phyloP scores from a whole-genome alignment of 2,888 invertebrate genomes.

The Eulithis testata region DNA sequence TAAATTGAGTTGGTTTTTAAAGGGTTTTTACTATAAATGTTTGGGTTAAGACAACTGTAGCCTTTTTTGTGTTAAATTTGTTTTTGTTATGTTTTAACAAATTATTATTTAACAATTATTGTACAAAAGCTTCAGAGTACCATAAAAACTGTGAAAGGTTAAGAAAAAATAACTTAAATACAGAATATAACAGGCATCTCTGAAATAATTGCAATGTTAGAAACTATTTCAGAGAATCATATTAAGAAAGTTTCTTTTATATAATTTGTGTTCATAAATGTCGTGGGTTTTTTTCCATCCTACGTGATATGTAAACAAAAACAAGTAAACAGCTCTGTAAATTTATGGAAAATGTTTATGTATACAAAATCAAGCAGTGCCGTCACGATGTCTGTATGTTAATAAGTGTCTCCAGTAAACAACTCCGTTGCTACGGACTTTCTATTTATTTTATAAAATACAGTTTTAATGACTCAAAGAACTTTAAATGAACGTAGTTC shows the following conservation, averaged over 20 bases:
- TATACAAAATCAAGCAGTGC: slow-evolving; percentile 15
- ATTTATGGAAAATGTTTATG: slow-evolving; percentile 14
- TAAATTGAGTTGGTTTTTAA: slow-evolving; percentile 11
- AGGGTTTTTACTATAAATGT: neutral
- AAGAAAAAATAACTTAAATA: no score
- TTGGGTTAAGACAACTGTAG: neutral
- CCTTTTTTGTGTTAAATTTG: neutral
- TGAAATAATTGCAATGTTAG: neutral
- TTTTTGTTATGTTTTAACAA: neutral
- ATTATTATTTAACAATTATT: neutral
- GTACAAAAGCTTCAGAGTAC: neutral
- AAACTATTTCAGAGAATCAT: neutral
- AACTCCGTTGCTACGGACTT: neutral
- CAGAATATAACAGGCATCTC: no score
- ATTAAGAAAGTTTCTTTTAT: no score
- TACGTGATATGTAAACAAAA: neutral
- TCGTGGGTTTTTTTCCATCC: no score
- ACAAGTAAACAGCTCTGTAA: slow-evolving; percentile 17
- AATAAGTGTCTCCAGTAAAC: slow-evolving; percentile 13
- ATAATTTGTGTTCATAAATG: no score
- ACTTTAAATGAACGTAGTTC: no score
- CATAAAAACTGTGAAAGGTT: neutral
- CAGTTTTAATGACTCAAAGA: neutral
- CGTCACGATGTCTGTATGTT: slow-evolving; percentile 17
- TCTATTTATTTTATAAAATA: slow-evolving; percentile 2